Evolutionary conservation across 2,888 invertebrate genomes (phyloP).

Genomic region (Bellardia bayeri): DNA sequence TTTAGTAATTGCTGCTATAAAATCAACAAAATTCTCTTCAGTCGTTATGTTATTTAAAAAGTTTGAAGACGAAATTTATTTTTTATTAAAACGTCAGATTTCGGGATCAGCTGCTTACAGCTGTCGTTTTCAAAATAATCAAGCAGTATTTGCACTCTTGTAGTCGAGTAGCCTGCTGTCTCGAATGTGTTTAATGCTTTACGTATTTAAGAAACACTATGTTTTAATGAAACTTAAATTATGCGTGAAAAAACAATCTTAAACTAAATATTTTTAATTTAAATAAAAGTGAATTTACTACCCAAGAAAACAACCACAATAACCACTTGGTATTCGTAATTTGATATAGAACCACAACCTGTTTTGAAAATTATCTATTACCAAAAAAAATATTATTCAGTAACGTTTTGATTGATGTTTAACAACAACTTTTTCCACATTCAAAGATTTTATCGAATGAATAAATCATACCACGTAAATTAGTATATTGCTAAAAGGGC

Average conservation of each 20-base stretch:
- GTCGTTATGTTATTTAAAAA: no score
- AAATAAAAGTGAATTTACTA: conserved; percentile 38
- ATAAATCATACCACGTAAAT: not conserved
- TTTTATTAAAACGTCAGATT: no score
- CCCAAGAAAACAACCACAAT: not conserved
- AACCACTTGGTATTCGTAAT: not conserved
- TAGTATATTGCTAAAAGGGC: not conserved
- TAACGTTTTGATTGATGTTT: conserved; percentile 33
- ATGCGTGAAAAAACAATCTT: conserved; percentile 1
- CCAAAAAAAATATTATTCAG: conserved; percentile 3
- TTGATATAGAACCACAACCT: not conserved
- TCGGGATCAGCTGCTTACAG: no score
- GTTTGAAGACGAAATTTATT: no score
- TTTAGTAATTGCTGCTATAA: no score
- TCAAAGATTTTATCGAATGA: not conserved
- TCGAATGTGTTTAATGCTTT: no score
- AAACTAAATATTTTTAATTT: conserved; percentile 23
- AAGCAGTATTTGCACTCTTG: no score
- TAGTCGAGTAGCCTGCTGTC: no score
- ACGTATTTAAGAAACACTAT: not conserved
- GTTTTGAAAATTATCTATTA: conserved; percentile 15
- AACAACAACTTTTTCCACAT: conserved; percentile 3
- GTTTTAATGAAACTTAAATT: not conserved
- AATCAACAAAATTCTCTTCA: no score
- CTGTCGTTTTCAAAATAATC: no score